A percentile compares a stretch with the other conserved stretches of the same genome.
phyloP scores from a whole-genome alignment of 2,113 vertebrate species.

The Oncorhynchus mykiss region DNA sequence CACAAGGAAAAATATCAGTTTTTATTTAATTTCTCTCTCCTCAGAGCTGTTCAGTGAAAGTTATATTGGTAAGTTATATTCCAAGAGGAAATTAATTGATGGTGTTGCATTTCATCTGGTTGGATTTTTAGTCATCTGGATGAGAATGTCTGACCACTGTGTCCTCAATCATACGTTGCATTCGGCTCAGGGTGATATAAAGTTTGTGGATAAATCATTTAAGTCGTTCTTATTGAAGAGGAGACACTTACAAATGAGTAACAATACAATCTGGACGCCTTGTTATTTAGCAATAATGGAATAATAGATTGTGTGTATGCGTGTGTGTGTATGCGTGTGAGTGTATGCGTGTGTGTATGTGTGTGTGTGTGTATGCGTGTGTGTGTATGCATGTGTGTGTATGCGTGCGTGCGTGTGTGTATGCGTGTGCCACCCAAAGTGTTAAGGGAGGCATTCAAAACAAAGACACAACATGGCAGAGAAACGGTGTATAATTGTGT shows the following conservation, averaged over 20 bases:
- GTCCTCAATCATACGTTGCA: background rate
- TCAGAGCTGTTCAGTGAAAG: background rate
- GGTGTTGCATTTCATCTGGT: background rate
- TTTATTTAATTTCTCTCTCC: background rate
- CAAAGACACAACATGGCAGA: background rate
- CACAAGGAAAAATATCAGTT: background rate
- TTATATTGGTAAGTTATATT: background rate
- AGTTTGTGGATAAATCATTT: background rate
- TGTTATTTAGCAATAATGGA: background rate
- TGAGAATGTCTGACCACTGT: background rate
- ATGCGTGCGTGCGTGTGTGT: no score
- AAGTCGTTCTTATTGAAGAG: background rate
- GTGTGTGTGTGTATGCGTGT: no score
- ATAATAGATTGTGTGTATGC: background rate
- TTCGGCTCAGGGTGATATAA: background rate
- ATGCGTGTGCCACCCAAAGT: background rate
- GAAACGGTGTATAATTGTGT: background rate
- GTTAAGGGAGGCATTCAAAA: background rate
- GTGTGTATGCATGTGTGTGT: no score
- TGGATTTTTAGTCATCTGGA: background rate
- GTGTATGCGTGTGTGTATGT: no score
- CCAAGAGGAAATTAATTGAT: background rate
- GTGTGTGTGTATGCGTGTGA: no score
- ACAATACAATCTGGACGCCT: background rate
- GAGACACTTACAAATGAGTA: background rate